Base-by-base conservation (phyloP, 2,888 invertebrate genomes). In the Bugula neritina region DNA sequence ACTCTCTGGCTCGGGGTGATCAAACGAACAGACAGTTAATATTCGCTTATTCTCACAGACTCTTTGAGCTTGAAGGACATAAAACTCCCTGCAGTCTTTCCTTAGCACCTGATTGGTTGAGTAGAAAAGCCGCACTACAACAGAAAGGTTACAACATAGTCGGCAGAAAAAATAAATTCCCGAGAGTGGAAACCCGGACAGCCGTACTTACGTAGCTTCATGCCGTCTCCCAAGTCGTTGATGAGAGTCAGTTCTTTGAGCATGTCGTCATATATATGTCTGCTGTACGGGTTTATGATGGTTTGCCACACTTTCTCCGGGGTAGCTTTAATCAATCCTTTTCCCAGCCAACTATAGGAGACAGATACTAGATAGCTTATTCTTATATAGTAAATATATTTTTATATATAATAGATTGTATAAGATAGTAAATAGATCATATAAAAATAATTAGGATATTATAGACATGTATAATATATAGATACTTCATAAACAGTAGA, bases 201-300 rank as follows among this genome's bases (percentile, higher is more conserved):
- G n/a, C n/a, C n/a, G n/a, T 10, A 70, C 70, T 43, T 31, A 70
- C 70, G 23, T 3, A 70, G 52, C 31, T 70, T 70, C 70, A 70
- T 35, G 2, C 70, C 70, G 25, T 54, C 52, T 5, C 52, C 70
- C 2, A 70, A 25, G 29, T 70, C 52, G 31, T 25, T 54, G 5
- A 70, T 17, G 2, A 70, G 13, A 43, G 43, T 54, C 25, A 54
- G 17, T 10, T 43, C 70, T 25, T 70, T 54, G 2, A 82, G 74
- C 72, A 79, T 79, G 25, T 81, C 81, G 77, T 82, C 82, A 75
- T 81, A 82, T 1, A 80, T 80, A 72, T 81, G 81, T 71, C 79
- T 75, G 35, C 80, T 81, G 23, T 79, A 74, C 17, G 82, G 82
- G 72, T 81, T 82, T 52, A 76, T 74, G 0, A 82, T 74, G 5